Conservation (phyloP, 2,888 invertebrate genomes). For the Loripinus fragilis region DNA sequence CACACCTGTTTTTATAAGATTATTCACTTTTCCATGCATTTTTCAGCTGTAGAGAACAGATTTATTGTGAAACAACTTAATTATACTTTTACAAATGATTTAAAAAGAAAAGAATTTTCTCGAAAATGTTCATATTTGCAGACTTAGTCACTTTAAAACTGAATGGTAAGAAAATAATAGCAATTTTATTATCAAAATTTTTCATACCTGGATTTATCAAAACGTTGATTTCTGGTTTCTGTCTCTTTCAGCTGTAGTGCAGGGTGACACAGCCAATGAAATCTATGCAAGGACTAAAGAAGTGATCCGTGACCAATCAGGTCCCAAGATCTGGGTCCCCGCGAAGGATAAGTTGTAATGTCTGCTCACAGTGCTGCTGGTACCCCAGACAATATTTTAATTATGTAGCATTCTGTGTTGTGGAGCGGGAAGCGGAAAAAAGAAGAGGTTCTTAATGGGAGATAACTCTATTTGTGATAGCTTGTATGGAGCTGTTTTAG, state of each 20-base stretch:
- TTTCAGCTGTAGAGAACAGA: no score
- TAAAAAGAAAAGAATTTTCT: no score
- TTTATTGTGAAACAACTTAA: no score
- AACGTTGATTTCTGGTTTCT: not conserved
- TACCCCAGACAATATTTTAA: slow-evolving; percentile 1
- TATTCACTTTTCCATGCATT: no score
- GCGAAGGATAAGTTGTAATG: slow-evolving; percentile 89
- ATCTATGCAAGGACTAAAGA: slow-evolving; percentile 97
- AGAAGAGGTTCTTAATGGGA: not conserved
- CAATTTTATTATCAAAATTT: no score
- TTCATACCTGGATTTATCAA: no score
- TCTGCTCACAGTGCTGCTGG: slow-evolving; percentile 17
- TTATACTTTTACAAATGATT: no score
- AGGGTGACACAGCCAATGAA: slow-evolving; percentile 98
- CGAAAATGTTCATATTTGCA: no score
- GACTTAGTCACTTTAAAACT: no score
- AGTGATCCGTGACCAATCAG: slow-evolving; percentile 97
- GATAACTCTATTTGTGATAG: not conserved
- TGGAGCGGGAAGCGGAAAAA: not conserved
- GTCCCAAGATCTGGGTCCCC: slow-evolving; percentile 98
- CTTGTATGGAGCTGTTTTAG: not conserved
- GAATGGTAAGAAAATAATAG: no score
- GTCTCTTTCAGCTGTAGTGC: slow-evolving; percentile 91
- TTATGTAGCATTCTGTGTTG: slow-evolving; percentile 5
- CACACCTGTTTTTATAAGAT: no score